Evolutionary conservation across 2,888 invertebrate species (phyloP).

Genomic region (Lithophane ornitopus): DNA sequence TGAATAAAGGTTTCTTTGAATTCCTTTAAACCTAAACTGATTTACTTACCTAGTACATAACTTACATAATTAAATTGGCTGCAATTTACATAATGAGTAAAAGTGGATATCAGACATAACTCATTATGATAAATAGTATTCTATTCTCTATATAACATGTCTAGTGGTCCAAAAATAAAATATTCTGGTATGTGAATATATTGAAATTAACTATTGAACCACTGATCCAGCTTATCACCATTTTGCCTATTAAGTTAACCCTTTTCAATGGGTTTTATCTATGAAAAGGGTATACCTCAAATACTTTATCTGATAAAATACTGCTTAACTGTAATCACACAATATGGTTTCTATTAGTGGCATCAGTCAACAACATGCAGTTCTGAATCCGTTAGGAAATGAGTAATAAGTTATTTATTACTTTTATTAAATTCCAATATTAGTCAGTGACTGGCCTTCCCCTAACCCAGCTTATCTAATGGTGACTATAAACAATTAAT

Average conservation of each 20-base stretch:
- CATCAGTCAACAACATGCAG: background rate
- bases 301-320: background rate
- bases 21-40: background rate
- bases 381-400: background rate
- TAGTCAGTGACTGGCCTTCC: conserved; percentile 19
- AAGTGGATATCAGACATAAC: conserved; percentile 6
- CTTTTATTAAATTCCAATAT: conserved; percentile 14
- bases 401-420: conserved; percentile 28
- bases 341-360: too few species aligned
- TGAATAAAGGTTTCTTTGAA: background rate
- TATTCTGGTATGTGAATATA: background rate
- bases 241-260: background rate
- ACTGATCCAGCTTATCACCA: background rate
- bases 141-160: background rate
- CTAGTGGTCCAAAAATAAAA: background rate
- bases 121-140: background rate
- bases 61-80: conserved; percentile 17
- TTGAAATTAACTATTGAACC: background rate
- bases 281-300: background rate
- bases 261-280: background rate
- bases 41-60: conserved; percentile 4
- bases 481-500: conserved; percentile 1
- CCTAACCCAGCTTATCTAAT: background rate
- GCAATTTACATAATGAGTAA: conserved; percentile 23
- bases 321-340: background rate